Conservation (phyloP, 2,888 invertebrate genomes). For the Orchesellides sinensis region DNA sequence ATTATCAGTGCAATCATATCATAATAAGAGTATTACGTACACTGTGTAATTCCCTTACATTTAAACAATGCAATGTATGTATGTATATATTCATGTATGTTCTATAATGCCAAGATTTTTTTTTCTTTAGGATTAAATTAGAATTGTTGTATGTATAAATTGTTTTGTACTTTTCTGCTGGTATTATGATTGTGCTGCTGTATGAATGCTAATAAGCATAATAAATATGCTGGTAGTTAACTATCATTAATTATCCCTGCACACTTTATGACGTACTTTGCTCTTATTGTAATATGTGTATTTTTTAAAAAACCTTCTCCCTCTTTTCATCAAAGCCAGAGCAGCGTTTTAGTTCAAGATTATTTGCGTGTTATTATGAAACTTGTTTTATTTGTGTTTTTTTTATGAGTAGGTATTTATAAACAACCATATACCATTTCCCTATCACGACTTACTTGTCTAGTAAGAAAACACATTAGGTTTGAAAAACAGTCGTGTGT, state of each 20-base stretch:
- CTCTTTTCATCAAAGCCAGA: not conserved
- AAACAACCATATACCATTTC: constrained; percentile 10
- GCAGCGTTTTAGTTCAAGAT: not conserved
- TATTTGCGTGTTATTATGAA: not conserved
- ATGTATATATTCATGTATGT: not conserved
- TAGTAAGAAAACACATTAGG: not conserved
- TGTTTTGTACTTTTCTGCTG: too few relatives aligned
- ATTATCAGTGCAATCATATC: too few relatives aligned
- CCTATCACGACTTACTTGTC: constrained; percentile 23
- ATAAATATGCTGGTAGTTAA: too few relatives aligned
- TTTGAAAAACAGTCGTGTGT: not conserved
- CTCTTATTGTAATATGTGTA: too few relatives aligned
- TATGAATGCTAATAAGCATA: too few relatives aligned
- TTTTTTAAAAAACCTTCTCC: not conserved
- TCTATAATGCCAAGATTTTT: too few relatives aligned
- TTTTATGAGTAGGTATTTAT: too few relatives aligned
- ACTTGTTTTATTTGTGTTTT: not conserved
- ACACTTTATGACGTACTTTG: too few relatives aligned
- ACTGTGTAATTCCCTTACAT: not conserved
- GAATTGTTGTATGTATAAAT: too few relatives aligned
- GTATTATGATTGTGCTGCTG: too few relatives aligned
- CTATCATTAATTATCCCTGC: too few relatives aligned
- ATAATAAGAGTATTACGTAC: not conserved
- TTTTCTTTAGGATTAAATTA: too few relatives aligned
- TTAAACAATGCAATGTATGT: not conserved